These are phyloP conservation scores for Acrocephalus arundinaceus DNA, from an alignment of 2,113 vertebrate genomes.

Conservation along the genomic window DNA sequence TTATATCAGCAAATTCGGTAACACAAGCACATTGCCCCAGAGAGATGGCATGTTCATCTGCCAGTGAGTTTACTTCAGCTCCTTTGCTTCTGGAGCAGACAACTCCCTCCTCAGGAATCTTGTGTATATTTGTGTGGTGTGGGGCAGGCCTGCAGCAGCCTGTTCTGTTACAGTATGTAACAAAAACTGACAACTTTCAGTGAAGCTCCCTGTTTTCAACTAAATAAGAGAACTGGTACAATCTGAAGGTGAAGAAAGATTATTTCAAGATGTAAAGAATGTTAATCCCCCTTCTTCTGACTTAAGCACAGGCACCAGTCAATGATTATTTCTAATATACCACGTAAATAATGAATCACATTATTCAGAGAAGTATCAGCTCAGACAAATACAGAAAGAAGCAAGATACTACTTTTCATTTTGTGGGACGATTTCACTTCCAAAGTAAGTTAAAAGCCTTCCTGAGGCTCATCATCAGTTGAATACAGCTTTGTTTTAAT, in stretches of 20 bases:
- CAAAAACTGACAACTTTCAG: not conserved
- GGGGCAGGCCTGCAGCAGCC: not conserved
- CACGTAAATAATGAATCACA: conserved; percentile 7
- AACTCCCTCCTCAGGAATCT: not conserved
- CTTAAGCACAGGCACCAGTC: conserved; percentile 21
- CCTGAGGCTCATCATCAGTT: not conserved
- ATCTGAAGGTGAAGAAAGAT: conserved; percentile 15
- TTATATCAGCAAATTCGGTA: not conserved
- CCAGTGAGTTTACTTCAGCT: not conserved
- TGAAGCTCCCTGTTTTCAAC: not conserved
- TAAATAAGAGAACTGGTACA: not conserved
- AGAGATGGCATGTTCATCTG: not conserved
- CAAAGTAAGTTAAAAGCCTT: not conserved
- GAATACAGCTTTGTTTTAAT: not conserved
- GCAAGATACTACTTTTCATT: not conserved
- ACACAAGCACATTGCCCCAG: not conserved
- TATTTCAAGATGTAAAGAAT: conserved; percentile 36
- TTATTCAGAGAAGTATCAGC: conserved; percentile 42
- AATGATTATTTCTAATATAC: conserved; percentile 49
- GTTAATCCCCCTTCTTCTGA: conserved; percentile 37
- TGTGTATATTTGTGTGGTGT: too few species aligned
- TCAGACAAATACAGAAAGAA: not conserved
- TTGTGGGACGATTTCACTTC: not conserved
- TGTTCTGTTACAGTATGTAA: not conserved
- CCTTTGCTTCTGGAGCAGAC: not conserved